phyloP scores from a whole-genome alignment of 1,140 invertebrate genomes.

The Macrobrachium rosenbergii region DNA sequence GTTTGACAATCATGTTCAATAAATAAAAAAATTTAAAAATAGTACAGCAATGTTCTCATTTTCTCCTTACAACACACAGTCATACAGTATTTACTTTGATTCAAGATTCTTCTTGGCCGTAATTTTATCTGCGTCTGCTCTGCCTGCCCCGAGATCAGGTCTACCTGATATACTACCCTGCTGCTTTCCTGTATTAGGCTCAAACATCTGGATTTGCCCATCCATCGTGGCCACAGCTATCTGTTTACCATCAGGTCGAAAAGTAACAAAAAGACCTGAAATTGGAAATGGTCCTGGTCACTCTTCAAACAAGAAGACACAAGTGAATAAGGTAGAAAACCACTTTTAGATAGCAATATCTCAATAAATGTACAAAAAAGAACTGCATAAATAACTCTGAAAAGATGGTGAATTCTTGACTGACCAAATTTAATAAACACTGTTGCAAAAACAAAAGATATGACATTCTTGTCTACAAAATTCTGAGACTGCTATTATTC shows the following conservation, averaged over 20 bases:
- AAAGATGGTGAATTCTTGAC: too few species aligned
- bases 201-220: slow-evolving; percentile 89
- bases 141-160: slow-evolving; percentile 87
- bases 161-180: slow-evolving; percentile 86
- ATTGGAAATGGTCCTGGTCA: slow-evolving; percentile 19
- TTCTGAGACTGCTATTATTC: too few species aligned
- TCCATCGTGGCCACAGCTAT: slow-evolving; percentile 92
- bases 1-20: not conserved
- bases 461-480: too few species aligned
- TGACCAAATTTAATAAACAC: too few species aligned
- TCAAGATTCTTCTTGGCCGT: slow-evolving; percentile 87
- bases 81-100: slow-evolving; percentile 80
- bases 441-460: too few species aligned
- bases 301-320: not conserved
- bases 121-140: slow-evolving; percentile 86
- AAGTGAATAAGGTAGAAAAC: too few species aligned
- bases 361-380: too few species aligned
- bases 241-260: slow-evolving; percentile 90
- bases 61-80: not conserved
- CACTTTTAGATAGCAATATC: too few species aligned
- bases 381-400: too few species aligned
- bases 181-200: slow-evolving; percentile 80
- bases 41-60: not conserved
- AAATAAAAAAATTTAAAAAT: not conserved
- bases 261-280: slow-evolving; percentile 81